A percentile compares a stretch with the other conserved stretches of the same genome.
These are phyloP conservation scores for Sclerodermus sp. DNA, from an alignment of 2,888 invertebrate species.

Conservation along the genomic window DNA sequence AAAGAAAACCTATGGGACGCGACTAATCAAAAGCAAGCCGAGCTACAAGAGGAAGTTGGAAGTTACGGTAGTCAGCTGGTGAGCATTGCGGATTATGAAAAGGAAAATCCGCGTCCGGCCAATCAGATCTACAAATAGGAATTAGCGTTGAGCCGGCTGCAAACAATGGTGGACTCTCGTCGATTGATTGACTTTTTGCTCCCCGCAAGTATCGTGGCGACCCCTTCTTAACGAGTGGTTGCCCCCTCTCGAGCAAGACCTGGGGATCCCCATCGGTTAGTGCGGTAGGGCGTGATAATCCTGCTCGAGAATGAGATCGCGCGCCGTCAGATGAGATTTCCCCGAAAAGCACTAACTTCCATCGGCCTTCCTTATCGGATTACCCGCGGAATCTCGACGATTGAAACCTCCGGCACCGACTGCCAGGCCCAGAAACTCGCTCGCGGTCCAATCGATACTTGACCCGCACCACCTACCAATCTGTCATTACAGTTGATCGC, in stretches of 20 bases:
- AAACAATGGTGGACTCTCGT: constrained; percentile 51
- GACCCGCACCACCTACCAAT: too few species aligned
- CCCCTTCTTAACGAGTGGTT: neutral
- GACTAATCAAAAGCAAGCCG: too few species aligned
- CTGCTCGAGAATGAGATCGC: constrained; percentile 45
- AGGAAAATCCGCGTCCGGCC: constrained; percentile 45
- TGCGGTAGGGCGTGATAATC: constrained; percentile 51
- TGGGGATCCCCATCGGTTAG: constrained; percentile 39
- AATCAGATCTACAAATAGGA: constrained; percentile 54
- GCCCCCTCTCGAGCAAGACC: constrained; percentile 17
- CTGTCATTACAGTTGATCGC: too few species aligned
- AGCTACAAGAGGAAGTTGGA: too few species aligned
- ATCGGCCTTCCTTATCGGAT: constrained; percentile 47
- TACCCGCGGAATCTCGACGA: constrained; percentile 39
- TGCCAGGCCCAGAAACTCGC: too few species aligned
- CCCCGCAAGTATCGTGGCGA: constrained; percentile 9
- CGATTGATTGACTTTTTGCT: constrained; percentile 54
- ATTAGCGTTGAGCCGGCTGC: constrained; percentile 51
- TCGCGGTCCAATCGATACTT: neutral
- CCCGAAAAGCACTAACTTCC: constrained; percentile 38
- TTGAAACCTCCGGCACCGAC: constrained; percentile 41
- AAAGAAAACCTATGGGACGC: too few species aligned
- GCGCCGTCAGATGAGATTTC: constrained; percentile 43
- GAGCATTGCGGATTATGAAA: constrained; percentile 38
- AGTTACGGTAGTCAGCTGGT: too few species aligned